phyloP scores from a whole-genome alignment of 1,140 invertebrate genomes.

The Diachasma alloeum region DNA sequence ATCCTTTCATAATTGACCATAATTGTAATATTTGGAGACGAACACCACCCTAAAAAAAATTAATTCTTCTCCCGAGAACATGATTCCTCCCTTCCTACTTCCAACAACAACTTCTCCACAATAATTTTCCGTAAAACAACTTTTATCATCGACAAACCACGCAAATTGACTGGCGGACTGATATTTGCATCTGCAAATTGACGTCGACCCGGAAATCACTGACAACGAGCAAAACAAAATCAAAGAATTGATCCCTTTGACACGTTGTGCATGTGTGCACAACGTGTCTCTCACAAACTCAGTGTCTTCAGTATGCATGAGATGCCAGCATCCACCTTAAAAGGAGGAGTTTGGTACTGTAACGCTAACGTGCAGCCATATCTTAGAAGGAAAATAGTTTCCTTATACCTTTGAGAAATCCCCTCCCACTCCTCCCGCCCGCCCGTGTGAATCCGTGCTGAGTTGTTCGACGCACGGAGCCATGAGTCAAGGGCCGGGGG shows the following conservation, averaged over 20 bases:
- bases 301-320: constrained; percentile 1
- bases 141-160: neutral
- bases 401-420: constrained; percentile 1
- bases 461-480: neutral
- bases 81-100: too few species aligned
- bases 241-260: neutral
- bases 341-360: neutral
- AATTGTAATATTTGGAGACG: too few species aligned
- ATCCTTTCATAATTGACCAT: too few species aligned
- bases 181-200: neutral
- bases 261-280: neutral
- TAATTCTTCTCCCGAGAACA: too few species aligned
- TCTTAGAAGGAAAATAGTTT: constrained; percentile 1
- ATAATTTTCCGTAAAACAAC: neutral
- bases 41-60: too few species aligned
- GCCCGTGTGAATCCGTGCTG: neutral
- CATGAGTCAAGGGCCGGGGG: neutral
- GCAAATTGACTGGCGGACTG: neutral
- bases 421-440: neutral
- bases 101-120: too few species aligned
- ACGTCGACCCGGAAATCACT: neutral
- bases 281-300: neutral
- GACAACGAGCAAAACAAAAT: neutral
- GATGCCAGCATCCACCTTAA: neutral
- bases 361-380: neutral